Percentiles rank a stretch among this genome's conserved stretches.
Evolutionary conservation across 2,888 invertebrate genomes (phyloP).

Genomic region (Pedicia rivosa): DNA sequence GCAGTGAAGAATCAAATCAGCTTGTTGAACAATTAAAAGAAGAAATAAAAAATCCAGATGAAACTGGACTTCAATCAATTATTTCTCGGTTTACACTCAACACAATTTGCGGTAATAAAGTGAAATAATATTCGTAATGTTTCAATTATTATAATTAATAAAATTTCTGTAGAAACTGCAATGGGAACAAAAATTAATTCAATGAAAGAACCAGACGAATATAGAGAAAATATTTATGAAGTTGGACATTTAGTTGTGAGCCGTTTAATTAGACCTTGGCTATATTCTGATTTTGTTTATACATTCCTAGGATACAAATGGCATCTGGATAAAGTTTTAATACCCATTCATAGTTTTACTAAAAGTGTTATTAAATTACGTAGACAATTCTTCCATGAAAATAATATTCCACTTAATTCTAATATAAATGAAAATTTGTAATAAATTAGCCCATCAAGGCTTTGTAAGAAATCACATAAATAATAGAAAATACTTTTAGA

Average conservation of each 20-base stretch:
- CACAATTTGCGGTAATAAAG: conserved; percentile 44
- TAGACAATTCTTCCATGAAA: conserved; percentile 16
- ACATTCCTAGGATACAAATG: conserved; percentile 33
- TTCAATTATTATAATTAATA: not conserved
- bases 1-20: conserved; percentile 27
- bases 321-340: conserved; percentile 29
- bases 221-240: conserved; percentile 38
- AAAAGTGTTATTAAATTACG: conserved; percentile 30
- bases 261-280: conserved; percentile 37
- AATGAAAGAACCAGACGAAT: conserved; percentile 33
- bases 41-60: conserved; percentile 27
- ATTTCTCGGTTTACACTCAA: conserved; percentile 44
- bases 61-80: no score
- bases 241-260: conserved; percentile 28
- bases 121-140: not conserved
- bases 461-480: not conserved
- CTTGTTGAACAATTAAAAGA: conserved; percentile 21
- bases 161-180: conserved; percentile 34
- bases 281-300: conserved; percentile 38
- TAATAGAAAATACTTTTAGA: conserved; percentile 2
- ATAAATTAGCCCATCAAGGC: not conserved
- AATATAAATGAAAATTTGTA: conserved; percentile 14
- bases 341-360: conserved; percentile 29
- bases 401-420: conserved; percentile 12
- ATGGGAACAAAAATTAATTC: conserved; percentile 47